Conservation (phyloP, 2,888 invertebrate genomes). For the Alloscopus bannaensis region DNA sequence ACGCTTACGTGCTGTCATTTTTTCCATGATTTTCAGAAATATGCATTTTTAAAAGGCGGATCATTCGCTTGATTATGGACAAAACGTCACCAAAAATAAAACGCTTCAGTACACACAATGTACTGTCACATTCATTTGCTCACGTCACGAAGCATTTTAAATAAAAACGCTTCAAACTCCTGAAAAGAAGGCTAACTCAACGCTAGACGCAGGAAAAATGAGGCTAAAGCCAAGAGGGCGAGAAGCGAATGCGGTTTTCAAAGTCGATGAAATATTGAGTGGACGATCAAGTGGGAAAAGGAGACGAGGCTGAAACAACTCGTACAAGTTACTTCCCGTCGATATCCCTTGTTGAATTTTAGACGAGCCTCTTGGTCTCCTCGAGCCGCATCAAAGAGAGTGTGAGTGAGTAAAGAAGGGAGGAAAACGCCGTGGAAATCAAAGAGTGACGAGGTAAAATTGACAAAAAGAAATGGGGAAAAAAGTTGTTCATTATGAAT, state of each 20-base stretch:
- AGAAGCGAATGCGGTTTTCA: slow-evolving; percentile 73
- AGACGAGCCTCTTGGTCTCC: slow-evolving; percentile 72
- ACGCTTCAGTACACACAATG: too few species aligned
- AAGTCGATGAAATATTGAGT: slow-evolving; percentile 73
- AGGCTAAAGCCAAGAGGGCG: slow-evolving; percentile 1
- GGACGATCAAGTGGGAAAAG: slow-evolving; percentile 71
- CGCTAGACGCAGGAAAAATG: slow-evolving; percentile 13
- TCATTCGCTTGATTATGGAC: too few species aligned
- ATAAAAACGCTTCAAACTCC: too few species aligned
- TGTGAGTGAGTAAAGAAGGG: too few species aligned
- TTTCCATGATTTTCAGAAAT: too few species aligned
- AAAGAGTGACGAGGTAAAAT: slow-evolving; percentile 74
- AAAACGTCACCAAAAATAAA: too few species aligned
- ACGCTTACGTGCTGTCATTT: too few species aligned
- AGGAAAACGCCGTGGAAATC: slow-evolving; percentile 72
- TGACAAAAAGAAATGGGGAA: slow-evolving; percentile 74
- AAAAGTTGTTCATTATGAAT: slow-evolving; percentile 72
- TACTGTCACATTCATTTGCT: too few species aligned
- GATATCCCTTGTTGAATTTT: slow-evolving; percentile 73
- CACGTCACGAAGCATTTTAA: too few species aligned
- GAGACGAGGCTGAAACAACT: too few species aligned
- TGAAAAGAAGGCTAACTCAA: too few species aligned
- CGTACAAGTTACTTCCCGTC: slow-evolving; percentile 70
- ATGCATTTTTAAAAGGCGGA: too few species aligned
- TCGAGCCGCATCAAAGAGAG: slow-evolving; percentile 70